Evolutionary conservation across 2,888 invertebrate genomes (phyloP).

Genomic region (Microchrysa polita): DNA sequence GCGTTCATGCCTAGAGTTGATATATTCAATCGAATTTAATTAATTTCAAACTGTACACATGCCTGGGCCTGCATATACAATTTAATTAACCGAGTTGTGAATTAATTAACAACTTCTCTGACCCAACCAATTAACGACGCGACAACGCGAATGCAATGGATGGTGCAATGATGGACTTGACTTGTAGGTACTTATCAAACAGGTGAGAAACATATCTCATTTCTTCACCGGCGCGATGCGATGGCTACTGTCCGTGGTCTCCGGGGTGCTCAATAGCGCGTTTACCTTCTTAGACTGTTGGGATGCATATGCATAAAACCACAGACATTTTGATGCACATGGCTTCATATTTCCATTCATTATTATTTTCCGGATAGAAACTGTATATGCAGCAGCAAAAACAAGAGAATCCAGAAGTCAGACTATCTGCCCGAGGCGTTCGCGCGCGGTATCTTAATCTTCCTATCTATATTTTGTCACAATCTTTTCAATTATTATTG

Average conservation of each 20-base stretch:
- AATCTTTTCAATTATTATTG: slow-evolving; percentile 35
- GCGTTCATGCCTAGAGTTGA: too few species aligned
- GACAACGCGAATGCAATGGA: slow-evolving; percentile 21
- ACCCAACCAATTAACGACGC: slow-evolving; percentile 38
- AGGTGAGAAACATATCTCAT: slow-evolving; percentile 24
- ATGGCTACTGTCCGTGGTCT: slow-evolving; percentile 36
- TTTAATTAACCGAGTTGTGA: slow-evolving; percentile 42
- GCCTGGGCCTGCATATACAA: slow-evolving; percentile 11
- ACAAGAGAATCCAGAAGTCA: too few species aligned
- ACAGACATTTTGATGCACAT: slow-evolving; percentile 11
- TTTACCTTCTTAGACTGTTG: too few species aligned
- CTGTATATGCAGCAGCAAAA: too few species aligned
- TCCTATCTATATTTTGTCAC: slow-evolving; percentile 29
- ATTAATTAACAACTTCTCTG: slow-evolving; percentile 42
- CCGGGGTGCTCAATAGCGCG: too few species aligned
- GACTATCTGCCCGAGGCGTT: too few species aligned
- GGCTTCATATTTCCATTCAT: background rate
- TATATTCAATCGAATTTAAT: background rate
- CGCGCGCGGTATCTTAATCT: too few species aligned
- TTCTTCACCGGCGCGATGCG: slow-evolving; percentile 7
- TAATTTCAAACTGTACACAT: background rate
- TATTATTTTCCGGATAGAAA: too few species aligned
- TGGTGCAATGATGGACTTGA: slow-evolving; percentile 1
- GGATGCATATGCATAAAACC: too few species aligned
- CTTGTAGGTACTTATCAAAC: slow-evolving; percentile 24